A percentile compares a stretch with the other conserved stretches of the same genome.
phyloP scores from a whole-genome alignment of 1,140 invertebrate species.

The Diplogasteroides magnus region DNA sequence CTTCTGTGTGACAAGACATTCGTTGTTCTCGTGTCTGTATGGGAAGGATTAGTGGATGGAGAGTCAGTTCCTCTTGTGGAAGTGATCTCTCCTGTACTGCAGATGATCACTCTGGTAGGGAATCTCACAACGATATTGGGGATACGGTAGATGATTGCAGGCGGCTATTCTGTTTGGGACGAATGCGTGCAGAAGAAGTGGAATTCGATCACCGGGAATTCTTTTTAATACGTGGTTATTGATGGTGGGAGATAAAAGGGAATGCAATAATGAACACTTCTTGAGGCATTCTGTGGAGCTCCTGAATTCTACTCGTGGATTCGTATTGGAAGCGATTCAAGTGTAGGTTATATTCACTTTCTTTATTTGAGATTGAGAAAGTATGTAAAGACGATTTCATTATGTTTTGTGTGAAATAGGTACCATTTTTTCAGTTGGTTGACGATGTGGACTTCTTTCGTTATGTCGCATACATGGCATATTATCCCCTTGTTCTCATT shows the following conservation, averaged over 20 bases:
- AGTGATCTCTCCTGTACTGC: conserved; percentile 25
- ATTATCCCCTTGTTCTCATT: conserved; percentile 27
- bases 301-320: conserved; percentile 38
- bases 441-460: conserved; percentile 25
- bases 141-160: conserved; percentile 6
- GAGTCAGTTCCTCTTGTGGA: conserved; percentile 24
- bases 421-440: conserved; percentile 18
- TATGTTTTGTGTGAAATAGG: not conserved
- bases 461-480: conserved; percentile 31
- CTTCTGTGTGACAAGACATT: conserved; percentile 15
- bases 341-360: conserved; percentile 11
- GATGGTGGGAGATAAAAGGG: too few species aligned
- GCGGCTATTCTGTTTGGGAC: conserved; percentile 12
- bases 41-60: conserved; percentile 22
- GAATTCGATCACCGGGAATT: conserved; percentile 29
- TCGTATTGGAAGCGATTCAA: conserved; percentile 26
- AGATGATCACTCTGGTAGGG: conserved; percentile 27
- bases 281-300: conserved; percentile 19
- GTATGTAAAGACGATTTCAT: conserved; percentile 13
- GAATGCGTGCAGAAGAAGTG: conserved; percentile 28
- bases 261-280: too few species aligned
- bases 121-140: not conserved
- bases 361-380: conserved; percentile 11
- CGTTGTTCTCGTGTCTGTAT: conserved; percentile 17
- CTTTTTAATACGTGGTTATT: conserved; percentile 33